A percentile compares a stretch with the other conserved stretches of the same genome.
These are phyloP conservation scores for Nephrotoma appendiculata DNA, from an alignment of 2,888 invertebrate genomes.

Conservation along the genomic window DNA sequence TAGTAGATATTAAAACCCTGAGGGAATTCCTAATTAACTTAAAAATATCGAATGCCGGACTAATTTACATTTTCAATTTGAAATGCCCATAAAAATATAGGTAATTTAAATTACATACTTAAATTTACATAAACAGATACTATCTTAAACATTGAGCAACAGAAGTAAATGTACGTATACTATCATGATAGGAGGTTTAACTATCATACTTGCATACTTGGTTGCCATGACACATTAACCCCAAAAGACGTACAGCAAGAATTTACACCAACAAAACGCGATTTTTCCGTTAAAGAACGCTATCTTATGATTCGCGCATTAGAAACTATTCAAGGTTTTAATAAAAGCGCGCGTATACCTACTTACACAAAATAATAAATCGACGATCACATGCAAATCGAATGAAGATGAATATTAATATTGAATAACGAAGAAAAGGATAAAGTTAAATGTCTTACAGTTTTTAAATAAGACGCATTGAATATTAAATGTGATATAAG, in stretches of 20 bases:
- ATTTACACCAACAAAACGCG: background rate
- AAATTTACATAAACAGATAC: too few species aligned
- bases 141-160: background rate
- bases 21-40: too few species aligned
- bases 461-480: background rate
- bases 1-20: too few species aligned
- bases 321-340: background rate
- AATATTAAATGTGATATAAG: background rate
- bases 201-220: background rate
- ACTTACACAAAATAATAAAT: background rate
- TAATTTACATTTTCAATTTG: too few species aligned
- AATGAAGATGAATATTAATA: background rate
- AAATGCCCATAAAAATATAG: too few species aligned
- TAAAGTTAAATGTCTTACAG: background rate
- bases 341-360: background rate
- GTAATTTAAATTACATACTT: too few species aligned
- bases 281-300: background rate
- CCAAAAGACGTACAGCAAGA: background rate
- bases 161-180: too few species aligned
- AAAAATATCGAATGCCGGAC: too few species aligned
- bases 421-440: background rate
- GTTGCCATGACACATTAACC: background rate
- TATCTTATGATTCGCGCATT: background rate
- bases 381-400: background rate
- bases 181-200: background rate